Conservation (phyloP, 2,888 invertebrate species). For the Scaptomyza caliginosa region DNA sequence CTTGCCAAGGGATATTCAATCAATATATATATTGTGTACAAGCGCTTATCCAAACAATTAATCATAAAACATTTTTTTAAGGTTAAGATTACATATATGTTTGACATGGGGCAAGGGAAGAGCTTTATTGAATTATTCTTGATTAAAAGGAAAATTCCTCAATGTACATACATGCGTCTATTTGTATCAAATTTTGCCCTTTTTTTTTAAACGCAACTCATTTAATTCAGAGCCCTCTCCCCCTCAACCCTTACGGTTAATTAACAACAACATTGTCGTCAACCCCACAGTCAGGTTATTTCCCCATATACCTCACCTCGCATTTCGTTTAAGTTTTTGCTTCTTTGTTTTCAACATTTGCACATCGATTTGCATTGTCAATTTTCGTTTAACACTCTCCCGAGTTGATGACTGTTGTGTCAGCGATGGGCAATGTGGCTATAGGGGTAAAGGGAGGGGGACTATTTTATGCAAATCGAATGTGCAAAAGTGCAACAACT, state of each 20-base stretch:
- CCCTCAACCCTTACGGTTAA: slow-evolving; percentile 10
- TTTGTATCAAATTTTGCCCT: too few relatives aligned
- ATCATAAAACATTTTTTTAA: too few relatives aligned
- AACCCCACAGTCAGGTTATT: neutral
- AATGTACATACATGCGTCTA: too few relatives aligned
- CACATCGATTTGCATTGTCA: slow-evolving; percentile 38
- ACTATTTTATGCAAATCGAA: slow-evolving; percentile 41
- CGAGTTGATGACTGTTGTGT: too few relatives aligned
- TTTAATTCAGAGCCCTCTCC: too few relatives aligned
- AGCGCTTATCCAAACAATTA: neutral
- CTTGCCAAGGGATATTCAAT: neutral
- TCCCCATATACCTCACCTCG: neutral
- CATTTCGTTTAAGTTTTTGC: too few relatives aligned
- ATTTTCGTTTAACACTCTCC: slow-evolving; percentile 3
- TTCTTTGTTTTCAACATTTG: slow-evolving; percentile 5
- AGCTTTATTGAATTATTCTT: neutral
- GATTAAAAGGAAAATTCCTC: too few relatives aligned
- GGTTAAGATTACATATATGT: neutral
- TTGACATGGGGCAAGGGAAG: too few relatives aligned
- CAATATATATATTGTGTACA: neutral
- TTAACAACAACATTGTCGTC: slow-evolving; percentile 5
- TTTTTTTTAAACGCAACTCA: neutral
- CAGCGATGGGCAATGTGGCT: too few relatives aligned
- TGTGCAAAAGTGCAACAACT: slow-evolving; percentile 53
- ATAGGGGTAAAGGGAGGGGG: neutral